Percentiles rank a stretch among this genome's conserved stretches.
These are phyloP conservation scores for Heliopora coerulea DNA, from an alignment of 92 coral and sea anemone species.

Conservation along the genomic window DNA sequence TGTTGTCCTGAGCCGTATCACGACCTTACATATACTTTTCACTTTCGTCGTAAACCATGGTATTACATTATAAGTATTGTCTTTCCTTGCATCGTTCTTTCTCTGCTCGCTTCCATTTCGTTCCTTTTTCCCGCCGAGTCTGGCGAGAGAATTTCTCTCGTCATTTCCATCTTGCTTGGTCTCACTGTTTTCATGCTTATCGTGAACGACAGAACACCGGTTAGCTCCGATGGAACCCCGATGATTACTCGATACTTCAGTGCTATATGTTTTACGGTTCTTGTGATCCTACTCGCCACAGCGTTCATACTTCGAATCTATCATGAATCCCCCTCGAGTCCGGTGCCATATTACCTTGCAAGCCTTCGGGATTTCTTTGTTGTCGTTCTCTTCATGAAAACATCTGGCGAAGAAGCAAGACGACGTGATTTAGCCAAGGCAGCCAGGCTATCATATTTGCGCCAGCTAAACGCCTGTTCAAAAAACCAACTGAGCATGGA, in stretches of 20 bases:
- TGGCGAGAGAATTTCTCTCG: conserved; percentile 91
- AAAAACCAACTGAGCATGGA: neutral
- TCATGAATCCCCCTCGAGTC: conserved; percentile 68
- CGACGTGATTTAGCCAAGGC: neutral
- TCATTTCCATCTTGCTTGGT: conserved; percentile 83
- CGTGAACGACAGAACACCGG: conserved; percentile 65
- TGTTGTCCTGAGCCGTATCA: conserved; percentile 95
- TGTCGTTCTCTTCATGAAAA: conserved; percentile 64
- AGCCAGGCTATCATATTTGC: neutral
- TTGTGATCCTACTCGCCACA: conserved; percentile 29
- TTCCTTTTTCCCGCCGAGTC: conserved; percentile 68
- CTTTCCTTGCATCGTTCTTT: conserved; percentile 83
- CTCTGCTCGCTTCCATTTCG: conserved; percentile 82
- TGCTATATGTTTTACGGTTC: neutral
- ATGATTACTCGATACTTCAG: conserved; percentile 41
- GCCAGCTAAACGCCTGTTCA: no score
- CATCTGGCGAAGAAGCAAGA: no score
- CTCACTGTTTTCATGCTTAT: conserved; percentile 57
- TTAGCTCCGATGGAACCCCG: conserved; percentile 85
- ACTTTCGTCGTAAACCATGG: conserved; percentile 86
- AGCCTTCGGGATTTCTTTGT: conserved; percentile 57
- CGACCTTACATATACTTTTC: conserved; percentile 79
- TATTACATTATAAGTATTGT: conserved; percentile 88
- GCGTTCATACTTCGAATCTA: conserved; percentile 67
- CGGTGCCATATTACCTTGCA: conserved; percentile 61